Base-by-base conservation (phyloP, 2,113 vertebrate species). In the Seriola rivoliana region DNA sequence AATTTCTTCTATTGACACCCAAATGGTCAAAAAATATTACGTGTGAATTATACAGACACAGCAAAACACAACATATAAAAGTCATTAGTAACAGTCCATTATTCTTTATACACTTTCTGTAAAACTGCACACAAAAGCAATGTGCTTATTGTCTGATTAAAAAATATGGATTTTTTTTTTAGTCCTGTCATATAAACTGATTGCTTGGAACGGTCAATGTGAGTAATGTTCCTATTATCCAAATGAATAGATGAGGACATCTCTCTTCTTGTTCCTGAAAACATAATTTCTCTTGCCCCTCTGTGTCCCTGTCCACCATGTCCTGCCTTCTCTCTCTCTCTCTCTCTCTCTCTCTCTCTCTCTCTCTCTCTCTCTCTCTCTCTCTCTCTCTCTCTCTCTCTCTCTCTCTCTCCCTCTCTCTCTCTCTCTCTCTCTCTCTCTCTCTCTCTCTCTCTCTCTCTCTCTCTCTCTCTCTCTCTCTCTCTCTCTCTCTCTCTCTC, bases 181-280 rank as follows among this genome's bases (percentile, higher is more conserved):
- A 17, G 59, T 63, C n/a, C 50, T 70, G 34, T 62, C 52, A 54
- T 12, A 59, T 80, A 29, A 73, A 52, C 48, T 29, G 40, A 71
- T 75, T 36, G 67, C 74, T 60, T 54, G 34, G 32, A 70, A 74
- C 25, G 23, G 21, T 13, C 54, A 62, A 6, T 16, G 14, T 59
- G 75, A 85, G 54, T 64, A 84, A 66, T 13, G 0, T n/a, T 57
- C 71, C 25, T 57, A 29, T 70, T 81, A 14, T 68, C 17, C 48
- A 46, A 84, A 71, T 46, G 34, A 86, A 70, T 10, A 68, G 21
- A 84, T 46, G 46, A 78, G 66, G 69, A 68, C 55, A 29, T 42
- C 11, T 42, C 5, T 42, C 2, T 57, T 59, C 66, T 74, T 70
- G 10, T 54, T 64, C 40, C 21, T 32, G 21, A 12, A 70, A 60